These are phyloP conservation scores for Zaprionus taronus DNA, from an alignment of 1,140 invertebrate species.

Conservation along the genomic window DNA sequence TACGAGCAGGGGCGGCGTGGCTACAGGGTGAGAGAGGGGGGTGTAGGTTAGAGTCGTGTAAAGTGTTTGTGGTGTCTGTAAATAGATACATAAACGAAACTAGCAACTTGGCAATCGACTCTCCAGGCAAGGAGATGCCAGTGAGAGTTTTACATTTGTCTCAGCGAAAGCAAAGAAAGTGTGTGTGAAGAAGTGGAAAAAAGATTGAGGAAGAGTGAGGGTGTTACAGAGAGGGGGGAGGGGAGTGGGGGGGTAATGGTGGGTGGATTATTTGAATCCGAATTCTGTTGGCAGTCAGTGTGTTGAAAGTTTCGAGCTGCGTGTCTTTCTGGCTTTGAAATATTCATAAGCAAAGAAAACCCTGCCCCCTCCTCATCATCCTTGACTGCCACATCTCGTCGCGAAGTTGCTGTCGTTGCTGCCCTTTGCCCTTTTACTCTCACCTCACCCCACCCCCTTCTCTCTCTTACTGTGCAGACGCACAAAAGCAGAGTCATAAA, in stretches of 20 bases:
- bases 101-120: conserved; percentile 20
- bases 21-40: not conserved
- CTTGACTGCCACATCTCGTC: not conserved
- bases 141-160: conserved; percentile 32
- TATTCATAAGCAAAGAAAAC: conserved; percentile 46
- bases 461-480: not conserved
- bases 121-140: not conserved
- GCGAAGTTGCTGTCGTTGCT: not conserved
- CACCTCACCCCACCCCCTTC: no score
- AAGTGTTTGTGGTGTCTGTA: conserved; percentile 38
- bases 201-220: not conserved
- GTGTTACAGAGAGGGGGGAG: not conserved
- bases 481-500: conserved; percentile 51
- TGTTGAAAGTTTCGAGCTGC: conserved; percentile 33
- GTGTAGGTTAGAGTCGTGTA: not conserved
- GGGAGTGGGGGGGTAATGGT: not conserved
- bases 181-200: not conserved
- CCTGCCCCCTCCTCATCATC: not conserved
- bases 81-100: conserved; percentile 48
- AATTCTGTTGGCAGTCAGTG: conserved; percentile 12
- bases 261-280: conserved; percentile 9
- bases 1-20: not conserved
- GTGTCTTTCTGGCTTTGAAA: conserved; percentile 37
- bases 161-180: not conserved
- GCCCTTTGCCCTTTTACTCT: not conserved